Base-by-base conservation (phyloP, 2,797 vertebrate genomes). In the Tauraco hartlaubi region DNA sequence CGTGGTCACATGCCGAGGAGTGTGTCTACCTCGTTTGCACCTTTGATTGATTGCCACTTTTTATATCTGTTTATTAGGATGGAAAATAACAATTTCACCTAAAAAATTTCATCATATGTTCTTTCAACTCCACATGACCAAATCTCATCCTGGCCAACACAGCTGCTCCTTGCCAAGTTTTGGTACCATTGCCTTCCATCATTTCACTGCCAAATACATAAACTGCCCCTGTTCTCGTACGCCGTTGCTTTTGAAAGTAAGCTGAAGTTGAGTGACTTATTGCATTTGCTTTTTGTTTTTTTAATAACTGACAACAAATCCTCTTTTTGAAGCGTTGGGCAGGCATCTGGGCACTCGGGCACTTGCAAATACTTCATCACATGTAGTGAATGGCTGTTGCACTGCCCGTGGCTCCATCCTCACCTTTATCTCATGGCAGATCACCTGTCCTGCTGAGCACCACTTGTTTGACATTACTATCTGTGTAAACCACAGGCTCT, bases 41-140 rank as follows among this genome's bases (percentile, higher is more conserved):
- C 73, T 96, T 86, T 93, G 88, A 76, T 88, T 83, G 76, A 92
- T 86, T 72, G 54, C 51, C 63, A 61, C 55, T 37, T 22, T 82
- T 91, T 63, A 5, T 62, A 73, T 63, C 58, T 94, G 33, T 64
- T 90, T 71, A 82, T 75, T 86, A 90, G 74, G 88, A 63, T 91
- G 80, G 80, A 93, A 96, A 96, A 82, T 66, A 87, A 46, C 67
- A 51, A 51, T 67, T 94, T 94, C 69, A 87, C 67, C 84, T 95
- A 76, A 81, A 78, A 91, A 81, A 81, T 90, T 44, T 86, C 85
- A 18, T 90, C 85, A 48, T 88, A 39, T 86, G n/a, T 72, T 95
- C 79, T 90, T 84, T 81, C 85, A 84, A 73, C 59, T 91, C 48
- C 81, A 46, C 59, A 25, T 95, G 63, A 87, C 88, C 86, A 93